Evolutionary conservation across 2,888 invertebrate species (phyloP), one percentile per base, ranked within the genome.

Genomic region (Tenthredo notha): DNA sequence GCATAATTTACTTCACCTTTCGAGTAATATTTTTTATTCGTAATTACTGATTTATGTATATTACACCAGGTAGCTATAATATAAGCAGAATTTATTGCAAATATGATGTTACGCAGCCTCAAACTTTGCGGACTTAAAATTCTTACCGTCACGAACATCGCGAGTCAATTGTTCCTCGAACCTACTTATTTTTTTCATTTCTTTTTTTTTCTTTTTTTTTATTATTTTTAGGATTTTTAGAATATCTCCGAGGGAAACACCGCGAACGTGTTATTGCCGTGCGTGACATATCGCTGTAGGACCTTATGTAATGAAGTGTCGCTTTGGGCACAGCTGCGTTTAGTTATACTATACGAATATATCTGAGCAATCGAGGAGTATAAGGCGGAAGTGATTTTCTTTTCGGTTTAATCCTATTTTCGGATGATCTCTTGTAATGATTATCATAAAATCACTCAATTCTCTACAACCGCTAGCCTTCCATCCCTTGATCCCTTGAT

Each of bases 291-390:
- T 18, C 50, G 77, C 18, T 33, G n/a, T 29, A 77, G 77, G 50
- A 77, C 47, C 77, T 54, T 50, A 29, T 77, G 77, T 77, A 77
- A 77, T 77, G 50, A 54, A 77, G 77, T 77, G 50, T 33, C 77
- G 43, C 77, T 10, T 77, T 77, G 77, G 33, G 47, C 47, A 77
- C 50, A 77, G 54, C 29, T 77, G 50, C 25, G 77, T 77, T 77
- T 75, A 54, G 50, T 54, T 50, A 9, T n/a, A 50, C 54, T 43
- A 21, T 43, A 21, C 10, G 74, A 74, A 74, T 43, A 74, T 74
- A 43, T 74, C 43, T 21, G 43, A 40, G 40, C 1, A 43, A 72
- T 25, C 18, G 65, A 65, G 15, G 12, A 25, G 61, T 37, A 37
- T 4, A 2, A 74, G 43, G 6, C n/a, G 21, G 12, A n/a, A 21